phyloP scores from a whole-genome alignment of 2,888 invertebrate genomes.

The Lepidonotus clava region DNA sequence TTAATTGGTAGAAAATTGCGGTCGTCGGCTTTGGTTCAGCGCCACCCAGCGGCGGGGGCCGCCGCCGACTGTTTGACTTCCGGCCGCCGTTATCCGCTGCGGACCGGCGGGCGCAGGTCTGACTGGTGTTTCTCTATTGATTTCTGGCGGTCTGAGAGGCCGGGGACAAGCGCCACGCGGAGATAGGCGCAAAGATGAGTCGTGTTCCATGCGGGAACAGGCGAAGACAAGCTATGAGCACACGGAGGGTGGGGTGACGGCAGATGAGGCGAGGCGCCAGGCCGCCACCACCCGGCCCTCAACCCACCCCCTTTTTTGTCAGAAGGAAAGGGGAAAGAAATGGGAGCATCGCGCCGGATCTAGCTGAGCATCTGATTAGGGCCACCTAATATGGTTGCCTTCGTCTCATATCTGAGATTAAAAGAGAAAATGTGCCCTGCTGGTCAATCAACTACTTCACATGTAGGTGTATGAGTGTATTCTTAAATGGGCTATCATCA shows the following conservation, averaged over 20 bases:
- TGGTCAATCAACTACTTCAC: no score
- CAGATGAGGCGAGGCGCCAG: not conserved
- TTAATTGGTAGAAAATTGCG: constrained; percentile 35
- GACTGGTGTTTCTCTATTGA: no score
- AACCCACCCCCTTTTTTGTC: no score
- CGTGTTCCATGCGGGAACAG: not conserved
- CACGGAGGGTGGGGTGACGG: not conserved
- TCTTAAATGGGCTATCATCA: no score
- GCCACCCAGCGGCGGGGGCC: not conserved
- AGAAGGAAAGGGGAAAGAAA: no score
- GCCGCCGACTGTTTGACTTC: not conserved
- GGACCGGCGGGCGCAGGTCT: not conserved
- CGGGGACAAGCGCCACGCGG: not conserved
- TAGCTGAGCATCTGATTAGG: no score
- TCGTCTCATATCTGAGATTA: no score
- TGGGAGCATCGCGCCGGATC: no score
- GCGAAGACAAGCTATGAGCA: not conserved
- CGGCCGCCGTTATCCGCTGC: not conserved
- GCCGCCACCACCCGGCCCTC: no score
- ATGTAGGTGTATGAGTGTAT: no score
- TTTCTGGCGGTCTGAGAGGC: not conserved
- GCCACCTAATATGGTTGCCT: no score
- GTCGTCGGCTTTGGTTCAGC: not conserved
- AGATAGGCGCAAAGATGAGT: not conserved
- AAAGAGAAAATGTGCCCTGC: no score